These are phyloP conservation scores for Pandion haliaetus DNA, from an alignment of 2,113 vertebrate genomes.

Conservation along the genomic window DNA sequence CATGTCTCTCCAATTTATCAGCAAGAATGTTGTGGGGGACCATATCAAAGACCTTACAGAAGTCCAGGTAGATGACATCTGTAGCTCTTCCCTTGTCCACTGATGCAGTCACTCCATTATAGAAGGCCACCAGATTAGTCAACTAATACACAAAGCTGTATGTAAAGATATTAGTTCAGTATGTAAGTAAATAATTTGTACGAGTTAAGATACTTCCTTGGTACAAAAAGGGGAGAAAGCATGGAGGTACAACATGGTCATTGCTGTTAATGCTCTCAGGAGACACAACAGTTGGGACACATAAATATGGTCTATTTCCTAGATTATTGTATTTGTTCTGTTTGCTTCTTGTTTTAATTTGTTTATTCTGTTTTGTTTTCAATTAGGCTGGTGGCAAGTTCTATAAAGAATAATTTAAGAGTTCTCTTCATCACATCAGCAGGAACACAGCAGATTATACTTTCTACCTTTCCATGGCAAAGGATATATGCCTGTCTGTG, in stretches of 20 bases:
- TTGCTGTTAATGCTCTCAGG: background rate
- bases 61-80: background rate
- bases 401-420: constrained; percentile 5
- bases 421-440: background rate
- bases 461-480: background rate
- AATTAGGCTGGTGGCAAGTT: background rate
- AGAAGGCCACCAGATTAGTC: background rate
- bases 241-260: background rate
- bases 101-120: background rate
- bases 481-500: background rate
- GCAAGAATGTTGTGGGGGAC: background rate
- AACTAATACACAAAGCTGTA: background rate
- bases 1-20: background rate
- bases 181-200: background rate
- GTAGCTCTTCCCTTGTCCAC: background rate
- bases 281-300: background rate
- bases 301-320: background rate
- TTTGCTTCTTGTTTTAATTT: background rate
- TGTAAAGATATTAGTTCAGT: background rate
- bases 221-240: background rate
- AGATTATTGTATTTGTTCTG: background rate
- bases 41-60: background rate
- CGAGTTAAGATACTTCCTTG: background rate
- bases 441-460: background rate
- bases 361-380: background rate